Evolutionary conservation across 1,140 invertebrate genomes (phyloP), one percentile per base, ranked within the genome.

Genomic region (Megalopta genalis): DNA sequence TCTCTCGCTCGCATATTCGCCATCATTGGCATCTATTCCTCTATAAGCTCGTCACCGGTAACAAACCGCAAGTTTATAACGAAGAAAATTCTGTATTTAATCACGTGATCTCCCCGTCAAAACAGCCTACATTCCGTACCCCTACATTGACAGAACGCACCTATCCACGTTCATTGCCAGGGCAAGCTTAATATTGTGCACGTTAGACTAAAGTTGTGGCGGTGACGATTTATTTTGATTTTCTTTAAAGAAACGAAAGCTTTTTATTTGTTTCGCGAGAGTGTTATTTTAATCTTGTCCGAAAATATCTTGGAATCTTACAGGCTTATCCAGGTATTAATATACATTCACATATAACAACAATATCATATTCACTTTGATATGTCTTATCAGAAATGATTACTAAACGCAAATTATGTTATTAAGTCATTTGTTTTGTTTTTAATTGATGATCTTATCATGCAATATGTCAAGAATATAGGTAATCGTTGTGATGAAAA

Each of bases 81-180:
- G 57, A 12, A 21, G 52, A 5, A 59, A 59, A 59, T 59, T 25
- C 10, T 25, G 8, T 25, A 59, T n/a, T 91, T 92, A 91, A 90
- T 91, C 91, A 92, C 91, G 90, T 95, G 95, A 95, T 95, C 94
- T 95, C 95, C 95, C 95, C 95, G 95, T 95, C 95, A 95, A 95
- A 95, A 95, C 95, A 95, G 94, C 94, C 93, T 94, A 93, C 94
- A 93, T 93, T 93, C 92, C 86, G 59, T 64, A 71, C 65, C 54
- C 69, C 66, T 62, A 82, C 65, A 81, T 62, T 42, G 49, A 23
- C 3, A 57, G 59, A 21, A 8, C 25, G 46, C 46, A 54, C 49
- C 46, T 72, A 52, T 62, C 42, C 27, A 27, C 67, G 46, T 77
- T 77, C 67, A 77, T 63, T 77, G 68, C 63, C 76, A 64, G 42